Percentiles rank a stretch among this genome's conserved stretches.
Conservation (phyloP, 2,888 invertebrate species). For the Phyto melanocephala region DNA sequence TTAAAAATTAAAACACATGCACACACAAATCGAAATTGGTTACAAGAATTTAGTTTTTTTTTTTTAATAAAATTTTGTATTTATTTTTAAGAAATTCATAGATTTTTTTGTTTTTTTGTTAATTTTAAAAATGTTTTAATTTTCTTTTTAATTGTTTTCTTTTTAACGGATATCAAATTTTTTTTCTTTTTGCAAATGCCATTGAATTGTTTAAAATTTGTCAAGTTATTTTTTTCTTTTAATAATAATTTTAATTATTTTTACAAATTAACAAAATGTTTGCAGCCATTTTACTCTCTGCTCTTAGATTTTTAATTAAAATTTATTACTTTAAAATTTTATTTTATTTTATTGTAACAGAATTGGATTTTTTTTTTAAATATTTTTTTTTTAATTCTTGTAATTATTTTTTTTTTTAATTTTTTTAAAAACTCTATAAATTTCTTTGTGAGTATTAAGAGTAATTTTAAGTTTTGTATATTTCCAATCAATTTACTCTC, state of each 20-base stretch:
- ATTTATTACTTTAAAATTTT: slow-evolving; percentile 46
- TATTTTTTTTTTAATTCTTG: not conserved
- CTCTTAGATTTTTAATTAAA: not conserved
- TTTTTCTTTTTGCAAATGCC: slow-evolving; percentile 34
- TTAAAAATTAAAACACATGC: not conserved
- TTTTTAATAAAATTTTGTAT: slow-evolving; percentile 16
- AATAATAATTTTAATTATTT: slow-evolving; percentile 17
- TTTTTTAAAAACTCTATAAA: not conserved
- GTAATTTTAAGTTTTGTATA: not conserved
- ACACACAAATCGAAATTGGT: no score
- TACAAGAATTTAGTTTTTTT: no score
- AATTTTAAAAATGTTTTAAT: not conserved
- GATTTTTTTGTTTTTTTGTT: slow-evolving; percentile 1
- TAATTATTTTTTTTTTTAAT: not conserved
- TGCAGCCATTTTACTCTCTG: not conserved
- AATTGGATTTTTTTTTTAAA: not conserved
- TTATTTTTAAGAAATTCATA: slow-evolving; percentile 3
- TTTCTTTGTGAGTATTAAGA: not conserved
- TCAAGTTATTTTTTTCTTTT: not conserved
- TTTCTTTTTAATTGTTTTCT: not conserved
- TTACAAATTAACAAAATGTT: not conserved
- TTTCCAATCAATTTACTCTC: slow-evolving; percentile 4
- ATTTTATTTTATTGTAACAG: slow-evolving; percentile 42
- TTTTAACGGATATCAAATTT: slow-evolving; percentile 7
- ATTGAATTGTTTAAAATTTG: not conserved